phyloP scores from a whole-genome alignment of 1,140 invertebrate genomes.

The Drosophila kikkawai region DNA sequence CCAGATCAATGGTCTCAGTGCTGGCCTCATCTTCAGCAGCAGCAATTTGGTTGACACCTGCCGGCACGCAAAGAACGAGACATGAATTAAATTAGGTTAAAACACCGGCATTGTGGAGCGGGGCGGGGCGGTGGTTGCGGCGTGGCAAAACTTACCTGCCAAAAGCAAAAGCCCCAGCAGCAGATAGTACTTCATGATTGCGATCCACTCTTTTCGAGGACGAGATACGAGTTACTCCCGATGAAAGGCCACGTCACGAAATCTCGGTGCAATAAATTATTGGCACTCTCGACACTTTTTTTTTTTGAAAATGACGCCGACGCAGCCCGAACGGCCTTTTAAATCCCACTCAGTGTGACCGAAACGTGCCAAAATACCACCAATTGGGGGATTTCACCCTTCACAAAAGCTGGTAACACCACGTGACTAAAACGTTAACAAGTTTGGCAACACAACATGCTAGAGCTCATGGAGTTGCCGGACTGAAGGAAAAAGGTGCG shows the following conservation, averaged over 20 bases:
- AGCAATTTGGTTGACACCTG: slow-evolving; percentile 81
- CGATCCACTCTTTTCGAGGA: slow-evolving; percentile 21
- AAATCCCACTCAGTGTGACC: neutral
- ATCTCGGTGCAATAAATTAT: slow-evolving; percentile 28
- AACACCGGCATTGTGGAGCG: slow-evolving; percentile 32
- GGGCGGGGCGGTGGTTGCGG: slow-evolving; percentile 21
- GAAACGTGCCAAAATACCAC: too few relatives aligned
- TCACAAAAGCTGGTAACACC: too few relatives aligned
- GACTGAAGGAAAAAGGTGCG: too few relatives aligned
- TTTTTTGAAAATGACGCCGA: slow-evolving; percentile 21
- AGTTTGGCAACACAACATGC: too few relatives aligned
- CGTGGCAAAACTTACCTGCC: slow-evolving; percentile 85
- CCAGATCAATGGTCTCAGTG: slow-evolving; percentile 88
- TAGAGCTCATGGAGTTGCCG: too few relatives aligned
- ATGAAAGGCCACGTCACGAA: slow-evolving; percentile 71
- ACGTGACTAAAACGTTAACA: too few relatives aligned
- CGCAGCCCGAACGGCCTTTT: slow-evolving; percentile 1
- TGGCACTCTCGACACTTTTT: slow-evolving; percentile 5
- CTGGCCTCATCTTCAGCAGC: slow-evolving; percentile 85
- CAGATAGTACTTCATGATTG: slow-evolving; percentile 87
- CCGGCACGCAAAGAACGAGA: slow-evolving; percentile 63
- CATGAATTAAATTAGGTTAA: slow-evolving; percentile 72
- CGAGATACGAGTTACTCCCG: slow-evolving; percentile 32
- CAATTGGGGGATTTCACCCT: too few relatives aligned
- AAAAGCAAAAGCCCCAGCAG: slow-evolving; percentile 86